Conservation (phyloP, 2,888 invertebrate genomes). For the Cremastinae sp. region DNA sequence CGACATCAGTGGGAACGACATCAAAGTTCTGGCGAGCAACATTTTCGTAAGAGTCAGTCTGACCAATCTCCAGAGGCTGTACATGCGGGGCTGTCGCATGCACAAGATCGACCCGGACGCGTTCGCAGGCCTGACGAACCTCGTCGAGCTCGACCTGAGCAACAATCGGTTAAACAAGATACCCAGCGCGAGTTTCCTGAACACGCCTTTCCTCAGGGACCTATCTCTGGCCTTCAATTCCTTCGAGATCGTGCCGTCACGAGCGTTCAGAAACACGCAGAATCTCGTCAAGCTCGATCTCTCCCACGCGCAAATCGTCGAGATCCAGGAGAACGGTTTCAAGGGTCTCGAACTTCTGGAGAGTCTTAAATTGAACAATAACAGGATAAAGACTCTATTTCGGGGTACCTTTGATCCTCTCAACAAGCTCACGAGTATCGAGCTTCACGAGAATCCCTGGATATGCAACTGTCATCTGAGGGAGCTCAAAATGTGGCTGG, state of each 20-base stretch:
- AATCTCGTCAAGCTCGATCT: constrained; percentile 91
- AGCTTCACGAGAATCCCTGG: constrained; percentile 94
- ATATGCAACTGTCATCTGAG: constrained; percentile 92
- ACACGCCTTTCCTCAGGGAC: constrained; percentile 91
- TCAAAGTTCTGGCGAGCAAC: constrained; percentile 91
- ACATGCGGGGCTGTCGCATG: constrained; percentile 91
- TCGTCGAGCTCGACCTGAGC: constrained; percentile 94
- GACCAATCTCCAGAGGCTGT: constrained; percentile 92
- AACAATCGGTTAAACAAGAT: constrained; percentile 90
- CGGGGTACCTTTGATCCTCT: constrained; percentile 88
- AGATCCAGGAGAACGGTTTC: constrained; percentile 89
- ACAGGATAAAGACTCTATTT: constrained; percentile 88
- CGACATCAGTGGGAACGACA: constrained; percentile 93
- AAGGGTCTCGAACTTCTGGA: constrained; percentile 89
- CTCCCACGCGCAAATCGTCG: constrained; percentile 90
- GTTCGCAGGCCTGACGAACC: constrained; percentile 92
- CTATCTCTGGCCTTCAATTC: constrained; percentile 91
- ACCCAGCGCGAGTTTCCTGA: constrained; percentile 89
- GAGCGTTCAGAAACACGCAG: constrained; percentile 88
- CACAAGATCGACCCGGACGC: constrained; percentile 93
- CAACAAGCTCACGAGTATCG: constrained; percentile 89
- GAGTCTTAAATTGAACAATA: constrained; percentile 90
- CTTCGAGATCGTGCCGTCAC: constrained; percentile 88
- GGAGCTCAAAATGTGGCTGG: constrained; percentile 91
- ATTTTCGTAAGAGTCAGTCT: constrained; percentile 91